Percentiles rank a stretch among this genome's conserved stretches.
Evolutionary conservation across 1,140 invertebrate species (phyloP).

Genomic region (Nasonia vitripennis): DNA sequence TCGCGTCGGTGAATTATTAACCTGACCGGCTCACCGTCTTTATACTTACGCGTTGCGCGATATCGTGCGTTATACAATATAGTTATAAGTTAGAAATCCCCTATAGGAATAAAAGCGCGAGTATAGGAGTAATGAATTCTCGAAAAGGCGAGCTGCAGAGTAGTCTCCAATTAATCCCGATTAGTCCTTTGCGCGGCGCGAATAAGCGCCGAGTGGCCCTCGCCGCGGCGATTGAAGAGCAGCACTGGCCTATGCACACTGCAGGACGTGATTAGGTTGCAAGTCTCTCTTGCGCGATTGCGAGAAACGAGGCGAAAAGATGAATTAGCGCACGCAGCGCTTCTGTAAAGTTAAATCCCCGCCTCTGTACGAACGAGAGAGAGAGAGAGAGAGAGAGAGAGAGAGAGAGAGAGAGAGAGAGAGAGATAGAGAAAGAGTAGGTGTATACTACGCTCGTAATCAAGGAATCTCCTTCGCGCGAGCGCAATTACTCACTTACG

Average conservation of each 20-base stretch:
- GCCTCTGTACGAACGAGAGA: background rate
- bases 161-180: background rate
- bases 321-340: slow-evolving; percentile 22
- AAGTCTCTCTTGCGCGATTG: background rate
- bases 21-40: too few species aligned
- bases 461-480: slow-evolving; percentile 25
- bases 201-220: background rate
- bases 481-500: slow-evolving; percentile 24
- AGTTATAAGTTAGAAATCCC: too few species aligned
- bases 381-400: background rate
- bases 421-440: background rate
- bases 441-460: background rate
- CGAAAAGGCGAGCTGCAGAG: background rate
- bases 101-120: too few species aligned
- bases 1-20: too few species aligned
- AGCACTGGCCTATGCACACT: background rate
- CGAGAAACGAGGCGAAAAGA: slow-evolving; percentile 34
- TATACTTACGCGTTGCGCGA: too few species aligned
- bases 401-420: background rate
- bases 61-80: too few species aligned
- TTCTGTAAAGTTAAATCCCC: slow-evolving; percentile 31
- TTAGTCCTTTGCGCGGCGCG: background rate
- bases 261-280: slow-evolving; percentile 7
- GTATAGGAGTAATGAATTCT: background rate
- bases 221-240: background rate